Evolutionary conservation across 2,888 invertebrate species (phyloP), one percentile per base, ranked within the genome.

Genomic region (Drosophila leonis): DNA sequence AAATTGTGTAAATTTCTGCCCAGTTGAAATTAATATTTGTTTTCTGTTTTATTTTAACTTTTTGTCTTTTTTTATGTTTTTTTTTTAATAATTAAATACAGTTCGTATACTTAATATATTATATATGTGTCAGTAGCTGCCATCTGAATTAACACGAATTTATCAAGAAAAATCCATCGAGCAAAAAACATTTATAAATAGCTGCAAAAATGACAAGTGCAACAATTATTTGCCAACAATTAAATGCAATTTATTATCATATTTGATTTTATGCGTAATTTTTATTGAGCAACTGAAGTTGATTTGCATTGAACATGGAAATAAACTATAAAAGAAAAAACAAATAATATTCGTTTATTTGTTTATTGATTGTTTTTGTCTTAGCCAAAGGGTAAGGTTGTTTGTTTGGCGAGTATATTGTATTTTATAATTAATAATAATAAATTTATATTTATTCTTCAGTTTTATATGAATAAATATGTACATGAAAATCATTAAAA

Each of bases 111-210:
- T 48, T 52, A 35, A 18, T 48, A 42, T 44, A 12, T 20, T 9
- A 18, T 41, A 5, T 46, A 18, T 56, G 13, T 69, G 63, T 59
- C 70, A 56, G 35, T 15, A 51, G 35, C 41, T 56, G 48, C 24
- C 37, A 51, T 76, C 54, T 46, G 35, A 54, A 75, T 59, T 63
- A 75, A 55, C 44, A 35, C 24, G n/a, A 18, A 29, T 52, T 69
- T 48, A 73, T 69, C 37, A 42, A 49, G 29, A 52, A 39, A 44
- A 39, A n/a, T n/a, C 18, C 27, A 44, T 37, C 31, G 7, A 1
- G 10, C 24, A n/a, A 42, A 39, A 41, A 55, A 10, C 5, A 41
- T 62, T 20, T 10, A 13, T 55, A 5, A 41, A 44, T 12, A 27
- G 31, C 37, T 52, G 37, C 49, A 18, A 7, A 39, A 64, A 20